Percentiles rank a stretch among this genome's conserved stretches.
Evolutionary conservation across 2,797 vertebrate genomes (phyloP).

Genomic region (Pseudomugil tenellus): DNA sequence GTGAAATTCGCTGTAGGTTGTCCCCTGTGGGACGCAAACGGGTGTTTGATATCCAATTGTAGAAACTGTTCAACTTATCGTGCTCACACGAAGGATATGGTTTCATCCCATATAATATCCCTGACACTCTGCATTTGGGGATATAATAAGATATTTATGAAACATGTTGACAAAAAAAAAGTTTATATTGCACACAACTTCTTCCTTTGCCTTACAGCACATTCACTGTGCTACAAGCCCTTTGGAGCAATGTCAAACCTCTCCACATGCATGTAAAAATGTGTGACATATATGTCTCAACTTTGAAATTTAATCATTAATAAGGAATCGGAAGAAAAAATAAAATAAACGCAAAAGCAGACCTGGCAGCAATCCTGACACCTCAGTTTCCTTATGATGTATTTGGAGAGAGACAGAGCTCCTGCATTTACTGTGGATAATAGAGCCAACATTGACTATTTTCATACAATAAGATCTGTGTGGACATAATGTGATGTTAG

Average conservation of each 20-base stretch:
- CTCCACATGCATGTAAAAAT: neutral
- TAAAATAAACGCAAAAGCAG: neutral
- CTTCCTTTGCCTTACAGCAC: too few species aligned
- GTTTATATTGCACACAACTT: neutral
- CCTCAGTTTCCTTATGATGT: neutral
- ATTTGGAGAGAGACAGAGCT: neutral
- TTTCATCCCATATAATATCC: too few species aligned
- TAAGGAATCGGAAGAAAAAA: neutral
- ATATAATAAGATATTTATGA: too few species aligned
- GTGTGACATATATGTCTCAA: neutral
- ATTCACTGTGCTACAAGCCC: neutral
- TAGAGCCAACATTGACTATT: neutral
- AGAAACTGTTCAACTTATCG: too few species aligned
- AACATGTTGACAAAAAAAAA: neutral
- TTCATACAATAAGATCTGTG: conserved; percentile 3
- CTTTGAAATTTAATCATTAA: neutral
- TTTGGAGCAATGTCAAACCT: neutral
- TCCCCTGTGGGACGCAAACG: too few species aligned
- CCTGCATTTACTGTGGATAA: neutral
- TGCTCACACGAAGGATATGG: too few species aligned
- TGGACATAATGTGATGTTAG: conserved; percentile 9
- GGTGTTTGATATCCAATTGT: too few species aligned
- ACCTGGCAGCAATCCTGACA: neutral
- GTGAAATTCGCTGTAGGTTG: too few species aligned
- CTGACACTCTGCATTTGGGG: too few species aligned